These are phyloP conservation scores for Mustela nigripes DNA, from an alignment of 2,113 vertebrate genomes.

Conservation along the genomic window DNA sequence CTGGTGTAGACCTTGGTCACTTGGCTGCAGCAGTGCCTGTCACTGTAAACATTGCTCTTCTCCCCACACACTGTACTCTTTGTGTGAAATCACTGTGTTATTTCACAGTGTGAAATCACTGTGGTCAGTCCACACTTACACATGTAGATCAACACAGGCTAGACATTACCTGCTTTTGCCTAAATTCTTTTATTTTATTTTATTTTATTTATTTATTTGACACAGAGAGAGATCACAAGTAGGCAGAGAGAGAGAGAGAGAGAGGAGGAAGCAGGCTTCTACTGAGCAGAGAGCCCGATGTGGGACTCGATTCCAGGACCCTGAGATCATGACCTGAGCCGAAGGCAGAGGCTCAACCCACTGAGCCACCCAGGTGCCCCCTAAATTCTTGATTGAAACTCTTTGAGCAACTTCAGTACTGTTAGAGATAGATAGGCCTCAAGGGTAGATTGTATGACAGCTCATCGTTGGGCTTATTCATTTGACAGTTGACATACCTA, in stretches of 20 bases:
- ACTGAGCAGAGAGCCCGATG: no score
- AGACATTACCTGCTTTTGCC: neutral
- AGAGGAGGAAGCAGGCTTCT: no score
- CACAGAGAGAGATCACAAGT: no score
- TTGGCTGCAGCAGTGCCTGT: neutral
- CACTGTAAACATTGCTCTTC: neutral
- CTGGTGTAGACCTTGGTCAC: neutral
- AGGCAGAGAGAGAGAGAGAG: no score
- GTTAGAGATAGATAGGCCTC: neutral
- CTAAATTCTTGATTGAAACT: conserved; percentile 6
- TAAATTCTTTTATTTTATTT: neutral
- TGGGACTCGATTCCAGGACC: no score
- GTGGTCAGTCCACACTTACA: neutral
- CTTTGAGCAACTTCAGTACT: neutral
- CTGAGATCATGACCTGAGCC: no score
- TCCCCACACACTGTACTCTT: neutral
- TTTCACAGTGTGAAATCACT: neutral
- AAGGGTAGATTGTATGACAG: neutral
- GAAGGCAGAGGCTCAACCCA: no score
- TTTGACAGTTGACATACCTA: neutral
- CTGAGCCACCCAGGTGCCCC: no score
- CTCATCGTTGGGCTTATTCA: neutral
- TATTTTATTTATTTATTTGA: no score
- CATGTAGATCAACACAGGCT: neutral
- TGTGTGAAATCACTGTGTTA: no score